These are phyloP conservation scores for Nephrocerus scutellatus DNA, from an alignment of 2,888 invertebrate genomes.

Conservation along the genomic window DNA sequence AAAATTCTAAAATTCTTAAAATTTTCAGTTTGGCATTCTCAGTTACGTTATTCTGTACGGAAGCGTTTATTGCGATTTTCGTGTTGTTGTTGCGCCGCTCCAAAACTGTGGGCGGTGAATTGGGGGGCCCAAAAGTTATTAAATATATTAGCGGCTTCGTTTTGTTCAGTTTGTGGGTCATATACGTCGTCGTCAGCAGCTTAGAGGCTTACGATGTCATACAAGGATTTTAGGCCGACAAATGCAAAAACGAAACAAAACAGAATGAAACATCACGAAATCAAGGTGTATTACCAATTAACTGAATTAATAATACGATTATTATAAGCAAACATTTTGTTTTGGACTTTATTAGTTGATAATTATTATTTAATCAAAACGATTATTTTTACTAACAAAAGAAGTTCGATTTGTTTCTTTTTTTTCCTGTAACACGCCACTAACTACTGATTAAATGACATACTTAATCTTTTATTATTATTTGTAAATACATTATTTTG, in stretches of 20 bases:
- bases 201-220: constrained; percentile 91
- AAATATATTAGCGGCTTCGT: constrained; percentile 74
- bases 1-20: no score
- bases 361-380: no score
- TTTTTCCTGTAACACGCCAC: no score
- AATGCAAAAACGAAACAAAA: constrained; percentile 3
- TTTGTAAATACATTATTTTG: no score
- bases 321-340: no score
- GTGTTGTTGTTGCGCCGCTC: constrained; percentile 74
- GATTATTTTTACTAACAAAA: no score
- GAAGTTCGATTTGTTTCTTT: no score
- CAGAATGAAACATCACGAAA: constrained; percentile 8
- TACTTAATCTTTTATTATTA: no score
- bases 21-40: constrained; percentile 87
- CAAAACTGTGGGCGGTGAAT: constrained; percentile 78
- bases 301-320: constrained; percentile 4
- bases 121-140: constrained; percentile 74
- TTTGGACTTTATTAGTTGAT: constrained; percentile 9
- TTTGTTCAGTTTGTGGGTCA: constrained; percentile 81
- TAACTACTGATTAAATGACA: no score
- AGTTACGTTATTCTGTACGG: constrained; percentile 90
- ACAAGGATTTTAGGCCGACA: constrained; percentile 64
- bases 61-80: constrained; percentile 73
- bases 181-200: constrained; percentile 86
- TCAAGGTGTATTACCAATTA: constrained; percentile 17